Conservation (phyloP, 2,888 invertebrate genomes). For the Lampropteryx suffumata region DNA sequence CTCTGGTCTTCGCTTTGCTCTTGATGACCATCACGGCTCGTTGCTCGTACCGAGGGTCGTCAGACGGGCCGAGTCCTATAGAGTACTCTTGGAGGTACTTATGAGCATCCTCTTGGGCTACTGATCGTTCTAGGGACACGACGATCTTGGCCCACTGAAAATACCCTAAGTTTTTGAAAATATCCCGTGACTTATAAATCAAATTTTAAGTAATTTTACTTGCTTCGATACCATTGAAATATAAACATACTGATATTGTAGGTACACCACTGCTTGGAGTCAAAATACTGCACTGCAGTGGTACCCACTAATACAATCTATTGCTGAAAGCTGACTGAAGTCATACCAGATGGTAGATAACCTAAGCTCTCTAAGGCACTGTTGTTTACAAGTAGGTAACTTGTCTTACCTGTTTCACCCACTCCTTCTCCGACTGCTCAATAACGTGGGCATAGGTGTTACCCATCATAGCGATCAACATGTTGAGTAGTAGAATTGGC, state of each 20-base stretch:
- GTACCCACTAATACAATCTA: too few relatives aligned
- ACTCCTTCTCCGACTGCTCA: conserved; percentile 99
- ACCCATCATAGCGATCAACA: conserved; percentile 99
- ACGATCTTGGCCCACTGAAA: conserved; percentile 98
- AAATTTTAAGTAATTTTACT: too few relatives aligned
- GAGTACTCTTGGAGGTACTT: conserved; percentile 97
- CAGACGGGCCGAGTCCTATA: conserved; percentile 93
- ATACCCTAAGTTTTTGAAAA: neutral
- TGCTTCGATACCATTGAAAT: too few relatives aligned
- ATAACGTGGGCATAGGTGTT: conserved; percentile 99
- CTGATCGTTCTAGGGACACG: conserved; percentile 96
- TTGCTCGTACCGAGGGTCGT: conserved; percentile 92
- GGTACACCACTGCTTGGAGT: too few relatives aligned
- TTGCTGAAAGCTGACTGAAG: too few relatives aligned
- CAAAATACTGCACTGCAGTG: too few relatives aligned
- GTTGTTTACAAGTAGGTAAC: too few relatives aligned
- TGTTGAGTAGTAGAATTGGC: conserved; percentile 97
- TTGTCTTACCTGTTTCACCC: conserved; percentile 91
- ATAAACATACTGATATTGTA: too few relatives aligned
- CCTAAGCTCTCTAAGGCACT: too few relatives aligned
- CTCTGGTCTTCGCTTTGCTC: conserved; percentile 97
- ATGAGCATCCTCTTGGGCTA: conserved; percentile 94
- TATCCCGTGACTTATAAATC: too few relatives aligned
- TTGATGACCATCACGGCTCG: conserved; percentile 99
- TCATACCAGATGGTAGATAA: too few relatives aligned